Base-by-base conservation (phyloP, 2,113 vertebrate species). In the Hystrix cristata region DNA sequence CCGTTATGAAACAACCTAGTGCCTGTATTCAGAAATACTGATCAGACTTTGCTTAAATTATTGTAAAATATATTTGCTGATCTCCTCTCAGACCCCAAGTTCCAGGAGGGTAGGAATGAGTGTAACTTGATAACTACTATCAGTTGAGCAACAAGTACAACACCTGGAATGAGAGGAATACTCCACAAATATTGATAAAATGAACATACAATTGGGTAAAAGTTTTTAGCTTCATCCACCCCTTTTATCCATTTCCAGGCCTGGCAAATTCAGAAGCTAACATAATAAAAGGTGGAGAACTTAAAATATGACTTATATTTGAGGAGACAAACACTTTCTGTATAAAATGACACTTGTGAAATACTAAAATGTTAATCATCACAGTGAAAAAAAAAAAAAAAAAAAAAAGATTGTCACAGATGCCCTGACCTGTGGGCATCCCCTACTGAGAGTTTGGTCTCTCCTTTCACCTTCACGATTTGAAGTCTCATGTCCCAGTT, bases 31-130 rank as follows among this genome's bases (percentile, higher is more conserved):
- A 48, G 21, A 18, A 87, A 93, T 53, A 87, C 53, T 65, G 72
- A 90, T n/a, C 60, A 82, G 65, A 87, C 27, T 82, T 86, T 80
- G 51, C 25, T 93, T 76, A 93, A 83, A 71, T 87, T 82, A 55
- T 27, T 62, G 43, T 48, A 78, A 76, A 55, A 25, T 15, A 46
- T 19, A 38, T 67, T 87, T 69, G 6, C 74, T 34, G 59, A 13
- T 51, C n/a, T 94, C 60, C 34, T 79, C 7, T 96, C 16, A 90
- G 82, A 87, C 9, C 59, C 34, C 76, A 82, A 78, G 38, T 46
- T 93, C 74, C 16, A 95, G 46, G n/a, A 95, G 27, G 29, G 46
- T 57, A 89, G 27, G 9, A 29, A 31, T 29, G 31, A 76, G 4
- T 67, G 31, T 84, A n/a, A 51, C 7, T 90, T 80, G 5, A 64